A percentile compares a stretch with the other conserved stretches of the same genome.
Evolutionary conservation across 2,888 invertebrate species (phyloP).

Genomic region (Xestia rhomboidea): DNA sequence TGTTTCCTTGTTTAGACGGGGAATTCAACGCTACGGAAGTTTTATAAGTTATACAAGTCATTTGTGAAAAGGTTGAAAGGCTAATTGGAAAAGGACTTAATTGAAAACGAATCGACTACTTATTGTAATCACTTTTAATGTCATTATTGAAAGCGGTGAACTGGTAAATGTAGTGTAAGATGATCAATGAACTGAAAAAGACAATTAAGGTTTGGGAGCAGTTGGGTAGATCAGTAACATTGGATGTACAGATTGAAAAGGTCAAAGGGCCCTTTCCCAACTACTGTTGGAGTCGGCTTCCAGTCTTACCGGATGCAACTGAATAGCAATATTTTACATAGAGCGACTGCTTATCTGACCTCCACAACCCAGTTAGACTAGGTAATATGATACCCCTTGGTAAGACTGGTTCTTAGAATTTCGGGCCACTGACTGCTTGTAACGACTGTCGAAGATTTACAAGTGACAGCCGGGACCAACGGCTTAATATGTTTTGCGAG

Average conservation of each 20-base stretch:
- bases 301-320: too few species aligned
- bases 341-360: too few species aligned
- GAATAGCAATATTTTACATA: too few species aligned
- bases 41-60: slow-evolving; percentile 25
- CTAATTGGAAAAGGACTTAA: not conserved
- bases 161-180: not conserved
- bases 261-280: not conserved
- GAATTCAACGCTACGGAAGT: slow-evolving; percentile 40
- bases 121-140: slow-evolving; percentile 14
- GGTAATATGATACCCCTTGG: too few species aligned
- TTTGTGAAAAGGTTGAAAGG: slow-evolving; percentile 3
- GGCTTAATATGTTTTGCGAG: too few species aligned
- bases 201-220: not conserved
- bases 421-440: too few species aligned
- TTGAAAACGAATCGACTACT: slow-evolving; percentile 6
- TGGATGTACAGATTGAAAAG: not conserved
- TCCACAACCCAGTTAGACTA: too few species aligned
- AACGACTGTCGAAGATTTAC: too few species aligned
- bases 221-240: not conserved
- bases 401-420: too few species aligned
- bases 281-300: too few species aligned
- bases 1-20: slow-evolving; percentile 45
- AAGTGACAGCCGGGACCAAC: too few species aligned
- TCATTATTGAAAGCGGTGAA: not conserved
- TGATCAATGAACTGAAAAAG: not conserved